phyloP scores from a whole-genome alignment of 1,140 invertebrate genomes.

The Metopolophium dirhodum region DNA sequence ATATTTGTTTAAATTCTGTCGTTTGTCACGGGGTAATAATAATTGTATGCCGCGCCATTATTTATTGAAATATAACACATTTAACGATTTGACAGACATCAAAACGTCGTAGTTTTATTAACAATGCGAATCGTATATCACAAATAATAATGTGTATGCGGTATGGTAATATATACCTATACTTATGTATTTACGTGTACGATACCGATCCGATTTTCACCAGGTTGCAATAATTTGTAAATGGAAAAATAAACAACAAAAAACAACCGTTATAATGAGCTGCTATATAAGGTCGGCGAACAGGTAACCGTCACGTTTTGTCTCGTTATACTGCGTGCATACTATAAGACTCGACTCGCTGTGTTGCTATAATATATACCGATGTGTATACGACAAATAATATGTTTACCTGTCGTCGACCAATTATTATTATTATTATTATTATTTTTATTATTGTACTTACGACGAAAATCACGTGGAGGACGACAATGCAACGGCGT shows the following conservation, averaged over 20 bases:
- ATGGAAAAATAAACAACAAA: neutral
- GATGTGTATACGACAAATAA: neutral
- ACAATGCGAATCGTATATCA: neutral
- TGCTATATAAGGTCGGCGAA: neutral
- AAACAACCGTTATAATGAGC: conserved; percentile 16
- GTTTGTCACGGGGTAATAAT: neutral
- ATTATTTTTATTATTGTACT: no score
- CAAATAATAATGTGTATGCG: neutral
- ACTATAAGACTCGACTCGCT: neutral
- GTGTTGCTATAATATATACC: neutral
- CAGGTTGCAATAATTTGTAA: neutral
- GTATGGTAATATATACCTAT: neutral
- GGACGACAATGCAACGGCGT: neutral
- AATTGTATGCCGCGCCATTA: neutral
- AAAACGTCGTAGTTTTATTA: neutral
- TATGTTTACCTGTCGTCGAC: neutral
- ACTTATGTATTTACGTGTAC: neutral
- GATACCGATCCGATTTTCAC: neutral
- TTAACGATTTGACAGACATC: neutral
- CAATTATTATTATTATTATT: no score
- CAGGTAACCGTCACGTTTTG: conserved; percentile 2
- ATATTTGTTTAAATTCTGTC: neutral
- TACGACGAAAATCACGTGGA: neutral
- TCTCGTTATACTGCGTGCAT: neutral
- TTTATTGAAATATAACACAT: conserved; percentile 8